A percentile compares a stretch with the other conserved stretches of the same genome.
Evolutionary conservation across 1,140 invertebrate species (phyloP).

Genomic region (Brevipalpus yothersi): DNA sequence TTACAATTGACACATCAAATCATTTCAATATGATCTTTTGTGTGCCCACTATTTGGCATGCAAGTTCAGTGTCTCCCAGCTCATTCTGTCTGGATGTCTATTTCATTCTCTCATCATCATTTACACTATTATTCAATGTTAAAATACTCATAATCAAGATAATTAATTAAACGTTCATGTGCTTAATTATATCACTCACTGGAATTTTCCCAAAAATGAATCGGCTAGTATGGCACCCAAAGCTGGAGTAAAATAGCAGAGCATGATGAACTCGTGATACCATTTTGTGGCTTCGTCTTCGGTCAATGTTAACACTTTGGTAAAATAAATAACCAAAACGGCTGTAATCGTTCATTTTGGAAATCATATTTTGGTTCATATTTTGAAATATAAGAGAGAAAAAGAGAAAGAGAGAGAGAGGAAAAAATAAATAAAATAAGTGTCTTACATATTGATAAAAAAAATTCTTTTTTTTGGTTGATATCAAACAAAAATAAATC

Average conservation of each 20-base stretch:
- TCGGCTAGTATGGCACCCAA: constrained; percentile 69
- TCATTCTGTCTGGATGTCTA: background rate
- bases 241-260: constrained; percentile 66
- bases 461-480: background rate
- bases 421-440: background rate
- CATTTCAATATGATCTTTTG: too few relatives aligned
- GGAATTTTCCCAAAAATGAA: constrained; percentile 57
- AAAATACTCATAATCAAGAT: too few relatives aligned
- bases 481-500: background rate
- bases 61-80: constrained; percentile 11
- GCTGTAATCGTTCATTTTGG: constrained; percentile 27
- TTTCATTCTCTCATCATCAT: too few relatives aligned
- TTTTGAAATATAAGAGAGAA: background rate
- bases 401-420: background rate
- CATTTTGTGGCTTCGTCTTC: constrained; percentile 43
- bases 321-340: constrained; percentile 52
- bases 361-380: background rate
- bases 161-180: too few relatives aligned
- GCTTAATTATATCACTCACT: constrained; percentile 19
- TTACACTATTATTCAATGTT: too few relatives aligned
- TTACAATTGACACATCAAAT: too few relatives aligned
- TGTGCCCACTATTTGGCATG: constrained; percentile 18
- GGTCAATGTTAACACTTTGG: constrained; percentile 33
- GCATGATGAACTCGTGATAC: constrained; percentile 53
- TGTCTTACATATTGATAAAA: background rate